Evolutionary conservation across 2,797 vertebrate genomes (phyloP).

Genomic region (Melopsittacus undulatus): DNA sequence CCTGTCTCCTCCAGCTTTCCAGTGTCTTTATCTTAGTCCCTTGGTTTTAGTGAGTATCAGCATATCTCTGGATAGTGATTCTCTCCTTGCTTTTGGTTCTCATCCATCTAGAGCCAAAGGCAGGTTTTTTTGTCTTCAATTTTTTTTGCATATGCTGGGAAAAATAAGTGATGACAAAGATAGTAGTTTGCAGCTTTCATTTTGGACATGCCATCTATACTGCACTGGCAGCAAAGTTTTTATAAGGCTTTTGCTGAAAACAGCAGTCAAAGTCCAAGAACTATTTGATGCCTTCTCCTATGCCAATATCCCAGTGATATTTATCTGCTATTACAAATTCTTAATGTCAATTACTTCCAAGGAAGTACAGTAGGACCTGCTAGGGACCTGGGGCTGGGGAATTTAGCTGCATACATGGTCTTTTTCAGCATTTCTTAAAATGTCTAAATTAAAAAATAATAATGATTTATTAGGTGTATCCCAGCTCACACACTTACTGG

Average conservation of each 20-base stretch:
- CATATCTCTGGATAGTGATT: background rate
- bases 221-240: background rate
- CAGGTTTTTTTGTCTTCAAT: background rate
- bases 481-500: background rate
- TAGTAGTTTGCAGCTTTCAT: background rate
- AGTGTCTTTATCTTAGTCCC: background rate
- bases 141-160: background rate
- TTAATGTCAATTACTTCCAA: background rate
- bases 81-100: background rate
- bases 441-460: background rate
- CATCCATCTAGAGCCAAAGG: background rate
- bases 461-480: background rate
- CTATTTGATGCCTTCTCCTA: background rate
- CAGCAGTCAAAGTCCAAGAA: background rate
- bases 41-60: background rate
- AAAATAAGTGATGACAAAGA: background rate
- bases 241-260: background rate
- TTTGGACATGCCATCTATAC: background rate
- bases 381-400: background rate
- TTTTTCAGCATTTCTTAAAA: background rate
- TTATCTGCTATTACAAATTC: background rate
- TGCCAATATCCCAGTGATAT: accelerated
- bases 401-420: background rate
- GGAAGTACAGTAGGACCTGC: background rate
- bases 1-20: background rate